Evolutionary conservation across 2,113 vertebrate genomes (phyloP), one percentile per base, ranked within the genome.

Genomic region (Galeopterus variegatus): DNA sequence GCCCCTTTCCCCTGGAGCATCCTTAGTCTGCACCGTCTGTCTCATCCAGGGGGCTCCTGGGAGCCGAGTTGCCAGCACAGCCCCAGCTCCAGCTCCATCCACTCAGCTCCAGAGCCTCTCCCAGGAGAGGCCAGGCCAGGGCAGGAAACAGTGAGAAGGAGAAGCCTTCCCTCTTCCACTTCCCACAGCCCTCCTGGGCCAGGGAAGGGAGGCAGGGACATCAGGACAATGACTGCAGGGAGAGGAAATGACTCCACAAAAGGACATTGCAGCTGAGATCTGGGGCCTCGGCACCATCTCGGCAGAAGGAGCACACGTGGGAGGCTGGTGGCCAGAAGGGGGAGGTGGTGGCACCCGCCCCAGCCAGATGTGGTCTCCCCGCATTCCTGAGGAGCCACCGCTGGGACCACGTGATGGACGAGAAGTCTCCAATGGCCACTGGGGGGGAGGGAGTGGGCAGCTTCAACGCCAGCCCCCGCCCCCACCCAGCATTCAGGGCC

Each of bases 361-460:
- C 56, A 0, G 24, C 97, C 98, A 98, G 97, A 98, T 96, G 98
- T 97, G 97, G 97, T 94, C 90, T 76, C 67, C 70, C 67, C 2
- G 60, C 98, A 98, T 98, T 98, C 98, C 98, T 60, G 84, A 48
- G 65, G 82, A 94, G 75, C 96, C 90, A 8, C 96, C 0, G 0
- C 93, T 2, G 56, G 45, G 81, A 79, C 94, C 97, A 31, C 45
- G 69, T 85, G 96, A 93, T 8, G n/a, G 60, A n/a, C 3, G 2
- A 77, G 92, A 94, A 96, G 48, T 50, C 95, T 23, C 2, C 0
- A 76, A 77, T 15, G 73, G 64, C 69, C 48, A 1, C 67, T 9
- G 72, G 45, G 24, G 24, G 58, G n/a, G 5, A 58, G 58, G 88
- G 83, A 41, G 28, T 0, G 24, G 73, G 41, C 48, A 31, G 86